Evolutionary conservation across 2,113 vertebrate genomes (phyloP), one percentile per base, ranked within the genome.

Genomic region (Takifugu bimaculatus): DNA sequence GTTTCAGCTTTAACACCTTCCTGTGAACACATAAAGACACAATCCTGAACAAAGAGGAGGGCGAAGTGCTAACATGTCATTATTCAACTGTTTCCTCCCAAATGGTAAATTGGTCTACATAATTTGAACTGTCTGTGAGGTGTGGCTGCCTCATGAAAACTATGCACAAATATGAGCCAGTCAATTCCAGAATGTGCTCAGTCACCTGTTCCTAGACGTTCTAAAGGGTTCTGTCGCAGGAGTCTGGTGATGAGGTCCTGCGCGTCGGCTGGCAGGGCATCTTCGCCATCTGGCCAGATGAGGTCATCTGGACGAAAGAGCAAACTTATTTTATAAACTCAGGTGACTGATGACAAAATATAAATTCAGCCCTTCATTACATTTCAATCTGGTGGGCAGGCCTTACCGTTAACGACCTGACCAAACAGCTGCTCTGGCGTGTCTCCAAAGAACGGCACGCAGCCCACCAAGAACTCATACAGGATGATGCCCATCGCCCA

Each of bases 401-500:
- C 50, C 93, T 75, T 85, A 98, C 96, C 96, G 0, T 95, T 98
- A 81, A 97, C 93, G 63, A 98, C 96, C 77, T 98, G 96, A 48
- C 96, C 95, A 0, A 98, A 98, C 6, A 98, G 93, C 74, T 98
- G 92, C 79, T 97, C 96, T 0, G 96, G 95, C 1, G 96, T 98
- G 75, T 98, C 96, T 25, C 96, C 96, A 0, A 98, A 98, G 88
- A 98, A 98, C 0, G 96, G 96, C 48, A 96, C 96, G 0, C 96
- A 98, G 76, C 96, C 96, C 72, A 98, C 94, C 26, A 98, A 85
- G 76, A 98, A 98, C 83, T 98, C 95, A 0, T 97, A 98, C 9
- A 98, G 92, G 44, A 96, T 86, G 55, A 98, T 81, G 10, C 96
- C 96, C 96, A 98, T 97, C 63, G 96, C 94, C 96, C 96, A 98